phyloP scores from a whole-genome alignment of 1,140 invertebrate genomes.

The Colletes gigas region DNA sequence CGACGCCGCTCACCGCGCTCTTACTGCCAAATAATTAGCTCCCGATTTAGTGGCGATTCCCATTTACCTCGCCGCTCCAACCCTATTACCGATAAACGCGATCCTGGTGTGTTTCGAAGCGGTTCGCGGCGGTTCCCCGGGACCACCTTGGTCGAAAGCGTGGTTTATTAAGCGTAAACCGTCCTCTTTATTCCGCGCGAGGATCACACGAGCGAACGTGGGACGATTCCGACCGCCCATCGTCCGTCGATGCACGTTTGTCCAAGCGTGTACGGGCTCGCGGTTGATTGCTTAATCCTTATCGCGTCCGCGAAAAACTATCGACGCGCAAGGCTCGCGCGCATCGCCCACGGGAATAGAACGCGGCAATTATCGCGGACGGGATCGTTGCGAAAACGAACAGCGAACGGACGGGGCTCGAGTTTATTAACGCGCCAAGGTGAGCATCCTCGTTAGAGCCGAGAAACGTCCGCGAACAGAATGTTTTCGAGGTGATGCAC shows the following conservation, averaged over 20 bases:
- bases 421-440: slow-evolving; percentile 67
- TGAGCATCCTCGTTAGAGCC: slow-evolving; percentile 63
- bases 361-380: slow-evolving; percentile 33
- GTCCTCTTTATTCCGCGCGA: slow-evolving; percentile 75
- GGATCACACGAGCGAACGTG: background rate
- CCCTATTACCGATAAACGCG: slow-evolving; percentile 65
- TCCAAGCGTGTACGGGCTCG: background rate
- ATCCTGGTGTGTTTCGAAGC: slow-evolving; percentile 1
- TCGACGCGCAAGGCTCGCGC: background rate
- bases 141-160: slow-evolving; percentile 72
- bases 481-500: slow-evolving; percentile 41
- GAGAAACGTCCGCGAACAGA: slow-evolving; percentile 49
- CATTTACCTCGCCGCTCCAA: slow-evolving; percentile 69
- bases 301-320: background rate
- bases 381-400: slow-evolving; percentile 11
- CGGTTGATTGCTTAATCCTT: background rate
- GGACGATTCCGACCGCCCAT: background rate
- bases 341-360: slow-evolving; percentile 8
- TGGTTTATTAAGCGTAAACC: slow-evolving; percentile 78
- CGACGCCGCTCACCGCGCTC: slow-evolving; percentile 64
- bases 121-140: slow-evolving; percentile 8
- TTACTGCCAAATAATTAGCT: slow-evolving; percentile 80
- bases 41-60: slow-evolving; percentile 78
- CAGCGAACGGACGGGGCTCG: slow-evolving; percentile 23
- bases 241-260: background rate